These are phyloP conservation scores for Colletes latitarsis DNA, from an alignment of 1,140 invertebrate genomes.

Conservation along the genomic window DNA sequence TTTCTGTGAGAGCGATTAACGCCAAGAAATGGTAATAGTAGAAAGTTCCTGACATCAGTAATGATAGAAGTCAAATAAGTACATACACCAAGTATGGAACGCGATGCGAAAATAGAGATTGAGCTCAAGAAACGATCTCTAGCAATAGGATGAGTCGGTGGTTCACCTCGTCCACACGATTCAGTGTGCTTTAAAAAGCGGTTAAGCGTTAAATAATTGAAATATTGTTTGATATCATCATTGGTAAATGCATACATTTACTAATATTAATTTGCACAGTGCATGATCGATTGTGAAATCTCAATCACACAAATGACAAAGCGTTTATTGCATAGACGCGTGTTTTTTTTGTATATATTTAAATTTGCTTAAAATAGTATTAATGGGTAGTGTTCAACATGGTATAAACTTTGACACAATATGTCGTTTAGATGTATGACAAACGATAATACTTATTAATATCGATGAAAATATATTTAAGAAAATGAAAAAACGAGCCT, in stretches of 20 bases:
- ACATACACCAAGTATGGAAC: slow-evolving; percentile 27
- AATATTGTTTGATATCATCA: background rate
- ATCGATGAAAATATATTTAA: no score
- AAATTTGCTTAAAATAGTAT: no score
- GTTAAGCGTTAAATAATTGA: background rate
- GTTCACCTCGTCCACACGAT: background rate
- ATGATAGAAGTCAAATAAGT: slow-evolving; percentile 9
- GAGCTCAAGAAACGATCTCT: slow-evolving; percentile 14
- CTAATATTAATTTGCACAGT: background rate
- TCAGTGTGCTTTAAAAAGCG: background rate
- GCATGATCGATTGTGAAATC: background rate
- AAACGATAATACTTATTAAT: no score
- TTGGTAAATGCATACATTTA: background rate
- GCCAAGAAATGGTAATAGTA: background rate
- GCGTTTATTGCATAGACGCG: background rate
- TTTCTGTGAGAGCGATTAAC: background rate
- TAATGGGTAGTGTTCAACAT: no score
- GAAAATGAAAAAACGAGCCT: no score
- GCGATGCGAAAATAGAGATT: slow-evolving; percentile 22
- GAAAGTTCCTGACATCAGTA: background rate
- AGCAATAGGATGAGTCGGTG: slow-evolving; percentile 2
- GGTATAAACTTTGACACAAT: no score
- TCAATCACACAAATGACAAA: background rate
- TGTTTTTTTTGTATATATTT: no score
- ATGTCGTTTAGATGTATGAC: no score